Evolutionary conservation across 2,888 invertebrate genomes (phyloP), one percentile per base, ranked within the genome.

Genomic region (Horisme vitalbata): DNA sequence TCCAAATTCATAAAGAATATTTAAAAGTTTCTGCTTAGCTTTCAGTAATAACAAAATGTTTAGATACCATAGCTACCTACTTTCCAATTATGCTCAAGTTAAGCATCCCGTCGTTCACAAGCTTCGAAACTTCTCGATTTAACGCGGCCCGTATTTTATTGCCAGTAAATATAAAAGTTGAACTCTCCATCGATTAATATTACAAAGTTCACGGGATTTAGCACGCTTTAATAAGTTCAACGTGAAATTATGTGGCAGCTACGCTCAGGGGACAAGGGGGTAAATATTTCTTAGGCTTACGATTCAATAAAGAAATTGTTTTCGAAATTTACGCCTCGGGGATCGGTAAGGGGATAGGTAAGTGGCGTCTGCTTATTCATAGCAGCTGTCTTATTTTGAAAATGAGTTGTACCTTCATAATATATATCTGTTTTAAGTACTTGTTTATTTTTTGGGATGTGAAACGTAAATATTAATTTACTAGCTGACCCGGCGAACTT

Each of bases 171-270:
- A 75, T 62, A 69, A 72, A 78, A 79, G 68, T 76, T 73, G 45
- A 52, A 52, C 65, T 68, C 67, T 26, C 39, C 48, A 71, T 73
- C 77, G 77, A 79, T 78, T 80, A 73, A 76, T 75, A 72, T 73
- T 68, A 63, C 61, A 60, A 79, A 78, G 57, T 74, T 73, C 57
- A 57, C 54, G 55, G 65, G 69, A 65, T 71, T 69, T 68, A 57
- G 62, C 65, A 55, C 58, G 65, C 58, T 66, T 72, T 75, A 71
- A 71, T 75, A 77, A 75, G 68, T 71, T 71, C 45, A 41, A 59
- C 62, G 68, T 71, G 68, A 74, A 75, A 75, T 79, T 71, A 71
- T 63, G 68, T 65, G 67, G 69, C 64, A 58, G 59, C 45, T 45
- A 33, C 37, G 52, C 62, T 54, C 54, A 50, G 48, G 57, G 56